Evolutionary conservation across 2,888 invertebrate species (phyloP).

Genomic region (Drosophila pegasa): DNA sequence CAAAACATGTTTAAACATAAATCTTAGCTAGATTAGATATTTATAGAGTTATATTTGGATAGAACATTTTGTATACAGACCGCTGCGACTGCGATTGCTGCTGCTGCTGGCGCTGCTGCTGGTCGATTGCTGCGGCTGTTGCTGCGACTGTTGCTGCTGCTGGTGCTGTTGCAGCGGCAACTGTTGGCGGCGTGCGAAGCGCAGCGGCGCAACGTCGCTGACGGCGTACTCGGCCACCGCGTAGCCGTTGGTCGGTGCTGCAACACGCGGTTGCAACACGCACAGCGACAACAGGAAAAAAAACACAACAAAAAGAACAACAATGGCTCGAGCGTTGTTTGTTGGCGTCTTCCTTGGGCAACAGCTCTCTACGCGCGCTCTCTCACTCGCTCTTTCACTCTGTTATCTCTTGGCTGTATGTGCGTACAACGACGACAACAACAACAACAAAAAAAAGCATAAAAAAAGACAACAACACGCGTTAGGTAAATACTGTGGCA

Average conservation of each 20-base stretch:
- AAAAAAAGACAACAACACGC: slow-evolving; percentile 12
- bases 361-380: not conserved
- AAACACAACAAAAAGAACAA: not conserved
- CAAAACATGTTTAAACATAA: not conserved
- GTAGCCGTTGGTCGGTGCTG: slow-evolving; percentile 55
- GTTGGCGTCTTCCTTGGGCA: not conserved
- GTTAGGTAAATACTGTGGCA: slow-evolving; percentile 23
- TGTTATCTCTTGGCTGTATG: not conserved
- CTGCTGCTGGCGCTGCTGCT: slow-evolving; percentile 58
- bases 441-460: slow-evolving; percentile 12
- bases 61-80: slow-evolving; percentile 32
- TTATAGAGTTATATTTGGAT: not conserved
- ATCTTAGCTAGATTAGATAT: not conserved
- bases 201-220: slow-evolving; percentile 58
- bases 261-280: slow-evolving; percentile 25
- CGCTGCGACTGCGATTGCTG: slow-evolving; percentile 51
- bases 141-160: slow-evolving; percentile 12
- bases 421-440: slow-evolving; percentile 6
- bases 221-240: slow-evolving; percentile 68
- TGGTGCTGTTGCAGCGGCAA: slow-evolving; percentile 35
- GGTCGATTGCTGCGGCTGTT: slow-evolving; percentile 32
- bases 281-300: slow-evolving; percentile 19
- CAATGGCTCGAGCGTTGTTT: slow-evolving; percentile 2
- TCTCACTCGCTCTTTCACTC: not conserved
- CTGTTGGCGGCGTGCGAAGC: slow-evolving; percentile 51